Evolutionary conservation across 2,888 invertebrate species (phyloP).

Genomic region (Drosophila meridiana): DNA sequence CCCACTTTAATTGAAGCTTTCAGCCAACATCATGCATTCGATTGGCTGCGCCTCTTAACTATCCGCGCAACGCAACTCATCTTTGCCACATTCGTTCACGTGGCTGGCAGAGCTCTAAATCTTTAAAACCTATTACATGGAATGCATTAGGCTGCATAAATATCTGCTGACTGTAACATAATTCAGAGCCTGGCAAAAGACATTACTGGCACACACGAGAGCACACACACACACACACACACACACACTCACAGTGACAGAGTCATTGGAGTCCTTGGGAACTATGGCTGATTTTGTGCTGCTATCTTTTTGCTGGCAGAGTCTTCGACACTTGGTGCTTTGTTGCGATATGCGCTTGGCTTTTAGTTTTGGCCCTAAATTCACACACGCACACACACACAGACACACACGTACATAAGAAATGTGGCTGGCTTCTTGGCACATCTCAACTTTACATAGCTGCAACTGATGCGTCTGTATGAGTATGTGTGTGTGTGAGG

Average conservation of each 20-base stretch:
- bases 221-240: conserved; percentile 3
- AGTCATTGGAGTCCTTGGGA: conserved; percentile 25
- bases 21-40: background rate
- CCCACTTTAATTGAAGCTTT: background rate
- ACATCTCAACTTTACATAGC: conserved; percentile 9
- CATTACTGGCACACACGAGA: conserved; percentile 44
- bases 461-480: background rate
- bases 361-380: conserved; percentile 34
- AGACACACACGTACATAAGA: conserved; percentile 19
- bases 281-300: conserved; percentile 29
- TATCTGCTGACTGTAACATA: conserved; percentile 63
- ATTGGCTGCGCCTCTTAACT: background rate
- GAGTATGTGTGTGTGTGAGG: background rate
- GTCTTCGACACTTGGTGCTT: conserved; percentile 52
- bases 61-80: background rate
- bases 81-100: background rate
- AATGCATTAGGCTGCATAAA: conserved; percentile 63
- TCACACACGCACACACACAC: conserved; percentile 17
- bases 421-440: conserved; percentile 31
- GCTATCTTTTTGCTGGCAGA: conserved; percentile 32
- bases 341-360: conserved; percentile 48
- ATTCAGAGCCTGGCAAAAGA: conserved; percentile 47
- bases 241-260: background rate
- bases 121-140: conserved; percentile 42
- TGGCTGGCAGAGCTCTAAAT: conserved; percentile 27